These are phyloP conservation scores for Perodicticus potto DNA, from an alignment of 2,797 vertebrate species.

Conservation along the genomic window DNA sequence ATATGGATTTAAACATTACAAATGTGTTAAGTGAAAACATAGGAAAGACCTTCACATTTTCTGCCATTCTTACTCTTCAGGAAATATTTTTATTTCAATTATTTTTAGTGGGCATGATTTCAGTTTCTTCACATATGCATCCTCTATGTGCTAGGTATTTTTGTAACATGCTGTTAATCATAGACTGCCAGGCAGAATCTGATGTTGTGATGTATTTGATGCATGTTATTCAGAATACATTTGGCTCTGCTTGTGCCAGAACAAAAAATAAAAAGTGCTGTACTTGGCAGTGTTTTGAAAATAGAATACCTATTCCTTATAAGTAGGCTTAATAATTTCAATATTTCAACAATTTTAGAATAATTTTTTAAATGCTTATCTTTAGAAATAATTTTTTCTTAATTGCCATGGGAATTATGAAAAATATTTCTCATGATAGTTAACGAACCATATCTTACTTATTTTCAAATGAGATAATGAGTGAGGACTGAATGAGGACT, in stretches of 20 bases:
- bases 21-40: conserved; percentile 16
- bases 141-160: background rate
- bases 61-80: conserved; percentile 6
- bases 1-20: conserved; percentile 24
- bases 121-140: background rate
- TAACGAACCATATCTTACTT: conserved; percentile 36
- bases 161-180: background rate
- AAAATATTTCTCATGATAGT: conserved; percentile 59
- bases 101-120: conserved; percentile 19
- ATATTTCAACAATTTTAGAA: background rate
- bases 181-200: background rate
- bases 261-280: conserved; percentile 11
- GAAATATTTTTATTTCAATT: conserved; percentile 38
- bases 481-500: background rate
- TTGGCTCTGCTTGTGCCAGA: background rate
- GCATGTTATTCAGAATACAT: background rate
- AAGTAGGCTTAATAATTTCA: conserved; percentile 46
- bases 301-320: background rate
- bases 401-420: conserved; percentile 58
- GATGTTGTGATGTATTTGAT: background rate
- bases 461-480: background rate
- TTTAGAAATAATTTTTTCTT: conserved; percentile 40
- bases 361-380: conserved; percentile 42
- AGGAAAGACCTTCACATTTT: background rate
- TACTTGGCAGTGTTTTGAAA: conserved; percentile 60